Evolutionary conservation across 23 tunicate genomes (phyloP), one percentile per base, ranked within the genome.

Genomic region (Halocynthia roretzi): DNA sequence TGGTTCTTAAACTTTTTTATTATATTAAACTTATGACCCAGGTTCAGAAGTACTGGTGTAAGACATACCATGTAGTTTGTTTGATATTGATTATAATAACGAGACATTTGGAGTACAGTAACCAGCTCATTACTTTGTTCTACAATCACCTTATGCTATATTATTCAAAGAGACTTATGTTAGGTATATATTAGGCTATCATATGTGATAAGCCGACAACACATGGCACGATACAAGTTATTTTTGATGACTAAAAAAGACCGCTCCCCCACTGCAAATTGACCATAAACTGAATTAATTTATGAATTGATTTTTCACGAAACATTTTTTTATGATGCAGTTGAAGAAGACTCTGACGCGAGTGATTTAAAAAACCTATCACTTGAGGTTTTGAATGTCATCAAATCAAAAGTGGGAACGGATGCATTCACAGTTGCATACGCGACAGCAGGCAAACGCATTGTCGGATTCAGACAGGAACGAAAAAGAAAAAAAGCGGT

Each of bases 321-420:
- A 1, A 31, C 44, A 31, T 31, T 31, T 31, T 31, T 31, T 31
- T 31, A 31, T 60, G 14, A 12, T 71, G 5, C 56, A 74, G 78
- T 54, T 10, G 78, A 74, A 54, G 75, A 84, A 49, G 60, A 83
- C 31, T 54, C 73, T n/a, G 52, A 83, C n/a, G 76, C 86, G 49
- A 70, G 76, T 21, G 70, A 77, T 6, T 68, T 89, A 50, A 68
- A 76, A 31, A 40, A 64, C 11, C 70, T 89, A 17, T 77, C 96
- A 22, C 19, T 53, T 4, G 88, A 89, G 70, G 96, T 89, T 58
- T 40, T 89, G 61, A 88, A 89, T 7, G 76, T 89, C 61, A 66
- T 84, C 18, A 84, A 84, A 54, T 12, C 48, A 2, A 89, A 83
- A 56, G 70, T 83, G n/a, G 88, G 65, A 54, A 19, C 80, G 21